phyloP scores from a whole-genome alignment of 2,888 invertebrate genomes.

The Willowsia nigromaculata region DNA sequence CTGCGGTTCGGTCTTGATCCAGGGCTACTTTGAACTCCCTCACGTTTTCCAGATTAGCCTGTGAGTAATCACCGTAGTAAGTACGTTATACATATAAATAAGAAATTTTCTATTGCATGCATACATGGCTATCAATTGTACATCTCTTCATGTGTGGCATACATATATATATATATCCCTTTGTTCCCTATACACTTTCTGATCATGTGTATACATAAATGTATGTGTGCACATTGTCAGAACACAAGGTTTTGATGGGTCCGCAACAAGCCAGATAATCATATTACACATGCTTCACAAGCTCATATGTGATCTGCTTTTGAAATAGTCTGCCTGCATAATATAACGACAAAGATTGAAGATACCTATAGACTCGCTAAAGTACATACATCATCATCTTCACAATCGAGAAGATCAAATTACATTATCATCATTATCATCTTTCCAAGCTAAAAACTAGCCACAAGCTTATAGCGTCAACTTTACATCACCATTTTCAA shows the following conservation, averaged over 20 bases:
- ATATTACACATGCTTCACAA: conserved; percentile 2
- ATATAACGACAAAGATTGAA: too few relatives aligned
- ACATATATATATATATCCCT: background rate
- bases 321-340: too few relatives aligned
- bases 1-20: conserved; percentile 85
- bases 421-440: background rate
- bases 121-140: too few relatives aligned
- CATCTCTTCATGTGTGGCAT: background rate
- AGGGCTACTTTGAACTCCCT: conserved; percentile 88
- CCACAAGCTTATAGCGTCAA: background rate
- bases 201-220: background rate
- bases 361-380: too few relatives aligned
- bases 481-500: background rate
- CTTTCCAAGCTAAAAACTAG: background rate
- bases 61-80: conserved; percentile 79
- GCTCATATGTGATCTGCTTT: background rate
- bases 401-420: background rate
- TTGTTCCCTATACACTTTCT: background rate
- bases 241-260: background rate
- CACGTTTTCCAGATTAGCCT: conserved; percentile 93
- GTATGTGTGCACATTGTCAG: background rate
- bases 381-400: conserved; percentile 2
- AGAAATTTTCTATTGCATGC: background rate
- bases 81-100: background rate
- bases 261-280: background rate